Conservation (phyloP, 2,888 invertebrate species). For the Macrosiphum euphorbiae region DNA sequence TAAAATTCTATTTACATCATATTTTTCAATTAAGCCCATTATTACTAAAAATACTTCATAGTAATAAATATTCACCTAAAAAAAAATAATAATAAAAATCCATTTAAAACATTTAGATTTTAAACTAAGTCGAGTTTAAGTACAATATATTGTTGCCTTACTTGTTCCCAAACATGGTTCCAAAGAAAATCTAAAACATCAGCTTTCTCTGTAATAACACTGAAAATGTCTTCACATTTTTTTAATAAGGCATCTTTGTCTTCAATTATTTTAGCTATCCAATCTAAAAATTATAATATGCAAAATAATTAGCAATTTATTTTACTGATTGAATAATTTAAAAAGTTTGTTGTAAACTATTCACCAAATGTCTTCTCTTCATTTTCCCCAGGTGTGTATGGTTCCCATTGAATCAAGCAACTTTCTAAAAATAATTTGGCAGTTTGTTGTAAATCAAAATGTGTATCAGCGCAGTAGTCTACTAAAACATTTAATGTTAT, state of each 20-base stretch:
- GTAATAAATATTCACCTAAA: conserved; percentile 73
- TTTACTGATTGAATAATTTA: not conserved
- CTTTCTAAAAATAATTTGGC: conserved; percentile 70
- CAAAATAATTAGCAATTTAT: conserved; percentile 66
- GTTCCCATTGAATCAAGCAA: conserved; percentile 71
- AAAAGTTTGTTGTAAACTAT: conserved; percentile 43
- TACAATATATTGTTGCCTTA: conserved; percentile 45
- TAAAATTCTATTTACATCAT: conserved; percentile 69
- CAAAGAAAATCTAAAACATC: conserved; percentile 63
- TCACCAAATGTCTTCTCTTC: conserved; percentile 66
- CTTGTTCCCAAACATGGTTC: conserved; percentile 65
- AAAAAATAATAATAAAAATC: conserved; percentile 37
- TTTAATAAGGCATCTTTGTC: conserved; percentile 65
- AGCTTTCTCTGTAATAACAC: conserved; percentile 63
- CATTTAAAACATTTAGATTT: not conserved
- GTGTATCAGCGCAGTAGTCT: conserved; percentile 72
- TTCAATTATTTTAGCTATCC: conserved; percentile 65
- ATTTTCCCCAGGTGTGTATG: conserved; percentile 69
- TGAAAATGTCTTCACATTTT: conserved; percentile 66
- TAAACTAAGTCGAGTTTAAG: not conserved
- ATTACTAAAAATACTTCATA: conserved; percentile 73
- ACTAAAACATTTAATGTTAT: conserved; percentile 69
- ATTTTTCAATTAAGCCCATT: conserved; percentile 69
- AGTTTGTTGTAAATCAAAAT: conserved; percentile 70
- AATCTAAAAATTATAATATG: conserved; percentile 37